Conservation (phyloP, 2,888 invertebrate genomes). For the Galeopsomyia nigrocyanea region DNA sequence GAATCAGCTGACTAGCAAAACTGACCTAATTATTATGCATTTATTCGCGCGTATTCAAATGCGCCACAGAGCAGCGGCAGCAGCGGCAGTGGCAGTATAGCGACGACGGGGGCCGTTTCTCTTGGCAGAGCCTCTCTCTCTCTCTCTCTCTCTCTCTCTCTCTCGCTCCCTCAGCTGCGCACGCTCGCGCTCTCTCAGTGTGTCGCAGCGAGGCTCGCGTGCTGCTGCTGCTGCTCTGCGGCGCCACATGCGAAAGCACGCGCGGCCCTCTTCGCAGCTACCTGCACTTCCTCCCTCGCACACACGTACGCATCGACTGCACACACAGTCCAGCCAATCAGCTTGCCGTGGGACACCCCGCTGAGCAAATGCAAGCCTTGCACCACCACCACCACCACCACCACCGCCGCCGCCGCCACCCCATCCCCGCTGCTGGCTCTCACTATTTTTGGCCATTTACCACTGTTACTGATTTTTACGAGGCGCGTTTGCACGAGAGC, state of each 20-base stretch:
- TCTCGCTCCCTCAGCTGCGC: slow-evolving; percentile 42
- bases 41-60: slow-evolving; percentile 69
- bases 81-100: slow-evolving; percentile 54
- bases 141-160: slow-evolving; percentile 47
- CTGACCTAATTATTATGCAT: slow-evolving; percentile 70
- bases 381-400: no score
- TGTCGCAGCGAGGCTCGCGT: no score
- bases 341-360: slow-evolving; percentile 8
- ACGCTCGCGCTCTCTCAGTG: no score
- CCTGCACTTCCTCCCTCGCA: slow-evolving; percentile 15
- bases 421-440: not conserved
- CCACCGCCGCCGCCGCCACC: not conserved
- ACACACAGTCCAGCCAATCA: slow-evolving; percentile 49
- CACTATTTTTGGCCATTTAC: slow-evolving; percentile 44
- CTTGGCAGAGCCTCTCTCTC: slow-evolving; percentile 41
- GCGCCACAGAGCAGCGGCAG: slow-evolving; percentile 55
- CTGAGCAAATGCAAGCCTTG: not conserved
- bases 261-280: slow-evolving; percentile 35
- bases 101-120: slow-evolving; percentile 54
- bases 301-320: slow-evolving; percentile 37
- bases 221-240: slow-evolving; percentile 20
- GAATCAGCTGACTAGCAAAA: slow-evolving; percentile 56
- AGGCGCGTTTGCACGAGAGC: slow-evolving; percentile 19
- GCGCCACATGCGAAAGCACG: slow-evolving; percentile 46
- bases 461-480: slow-evolving; percentile 43